Evolutionary conservation across 2,797 vertebrate species (phyloP).

Genomic region (Bovichtus variegatus): DNA sequence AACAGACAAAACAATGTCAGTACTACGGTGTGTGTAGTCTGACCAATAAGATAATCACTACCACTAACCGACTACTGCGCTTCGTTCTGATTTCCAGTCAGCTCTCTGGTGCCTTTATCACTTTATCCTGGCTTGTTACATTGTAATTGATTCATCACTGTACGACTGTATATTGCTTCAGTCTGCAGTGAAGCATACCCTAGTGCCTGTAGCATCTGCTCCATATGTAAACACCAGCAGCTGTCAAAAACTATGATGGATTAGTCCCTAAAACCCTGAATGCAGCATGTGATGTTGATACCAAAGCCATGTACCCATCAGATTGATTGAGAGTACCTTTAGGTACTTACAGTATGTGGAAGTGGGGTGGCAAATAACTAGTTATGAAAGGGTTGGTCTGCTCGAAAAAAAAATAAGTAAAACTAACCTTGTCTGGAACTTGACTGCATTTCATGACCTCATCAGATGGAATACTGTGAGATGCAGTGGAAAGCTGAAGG

Average conservation of each 20-base stretch:
- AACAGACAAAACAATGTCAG: neutral
- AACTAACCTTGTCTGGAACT: neutral
- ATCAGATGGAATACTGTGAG: neutral
- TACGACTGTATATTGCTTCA: neutral
- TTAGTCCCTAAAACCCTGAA: conserved; percentile 22
- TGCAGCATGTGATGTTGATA: neutral
- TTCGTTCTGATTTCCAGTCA: neutral
- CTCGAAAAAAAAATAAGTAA: neutral
- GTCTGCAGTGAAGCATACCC: conserved; percentile 6
- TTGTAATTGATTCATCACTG: conserved; percentile 4
- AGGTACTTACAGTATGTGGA: neutral
- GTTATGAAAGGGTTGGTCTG: neutral
- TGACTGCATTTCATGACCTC: neutral
- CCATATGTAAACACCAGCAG: conserved; percentile 15
- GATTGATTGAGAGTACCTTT: neutral
- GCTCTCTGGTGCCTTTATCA: neutral
- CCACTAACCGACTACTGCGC: neutral
- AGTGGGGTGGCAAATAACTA: neutral
- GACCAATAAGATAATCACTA: neutral
- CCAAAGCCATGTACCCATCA: neutral
- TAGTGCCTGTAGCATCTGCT: conserved; percentile 5
- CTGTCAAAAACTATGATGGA: conserved; percentile 34
- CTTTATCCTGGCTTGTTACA: neutral
- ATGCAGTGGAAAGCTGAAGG: neutral
- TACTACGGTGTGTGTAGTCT: neutral